These are phyloP conservation scores for Cinclus cinclus DNA, from an alignment of 2,113 vertebrate genomes.

Conservation along the genomic window DNA sequence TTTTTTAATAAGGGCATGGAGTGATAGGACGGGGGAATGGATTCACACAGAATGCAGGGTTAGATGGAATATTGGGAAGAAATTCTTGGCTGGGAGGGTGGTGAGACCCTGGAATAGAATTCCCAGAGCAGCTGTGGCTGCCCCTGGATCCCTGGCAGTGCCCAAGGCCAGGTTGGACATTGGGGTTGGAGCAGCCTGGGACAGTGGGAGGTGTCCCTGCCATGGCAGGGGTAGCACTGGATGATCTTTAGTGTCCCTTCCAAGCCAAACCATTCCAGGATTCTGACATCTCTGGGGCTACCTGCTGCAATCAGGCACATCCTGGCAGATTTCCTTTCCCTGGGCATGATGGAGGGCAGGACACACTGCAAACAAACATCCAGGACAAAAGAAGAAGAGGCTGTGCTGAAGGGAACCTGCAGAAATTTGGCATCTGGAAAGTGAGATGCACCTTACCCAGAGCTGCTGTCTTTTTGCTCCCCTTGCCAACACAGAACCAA, in stretches of 20 bases:
- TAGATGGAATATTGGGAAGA: not conserved
- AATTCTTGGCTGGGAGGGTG: not conserved
- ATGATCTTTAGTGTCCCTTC: too few species aligned
- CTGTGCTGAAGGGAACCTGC: not conserved
- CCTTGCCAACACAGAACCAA: accelerated
- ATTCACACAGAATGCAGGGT: not conserved
- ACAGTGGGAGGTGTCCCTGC: too few species aligned
- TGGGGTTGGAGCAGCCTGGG: too few species aligned
- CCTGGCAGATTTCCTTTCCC: not conserved
- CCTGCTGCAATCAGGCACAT: not conserved
- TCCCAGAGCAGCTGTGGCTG: too few species aligned
- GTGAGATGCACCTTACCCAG: not conserved
- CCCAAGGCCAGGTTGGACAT: too few species aligned
- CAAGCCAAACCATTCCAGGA: too few species aligned
- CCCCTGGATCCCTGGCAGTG: too few species aligned
- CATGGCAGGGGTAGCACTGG: too few species aligned
- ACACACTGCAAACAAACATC: accelerated
- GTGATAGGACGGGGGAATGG: not conserved
- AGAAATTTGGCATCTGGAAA: not conserved
- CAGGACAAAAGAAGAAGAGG: not conserved
- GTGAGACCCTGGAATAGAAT: too few species aligned
- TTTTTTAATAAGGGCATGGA: not conserved
- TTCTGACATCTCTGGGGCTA: not conserved
- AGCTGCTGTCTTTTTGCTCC: not conserved
- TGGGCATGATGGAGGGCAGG: not conserved